These are phyloP conservation scores for Candidula unifasciata DNA, from an alignment of 2,888 invertebrate genomes.

Conservation along the genomic window DNA sequence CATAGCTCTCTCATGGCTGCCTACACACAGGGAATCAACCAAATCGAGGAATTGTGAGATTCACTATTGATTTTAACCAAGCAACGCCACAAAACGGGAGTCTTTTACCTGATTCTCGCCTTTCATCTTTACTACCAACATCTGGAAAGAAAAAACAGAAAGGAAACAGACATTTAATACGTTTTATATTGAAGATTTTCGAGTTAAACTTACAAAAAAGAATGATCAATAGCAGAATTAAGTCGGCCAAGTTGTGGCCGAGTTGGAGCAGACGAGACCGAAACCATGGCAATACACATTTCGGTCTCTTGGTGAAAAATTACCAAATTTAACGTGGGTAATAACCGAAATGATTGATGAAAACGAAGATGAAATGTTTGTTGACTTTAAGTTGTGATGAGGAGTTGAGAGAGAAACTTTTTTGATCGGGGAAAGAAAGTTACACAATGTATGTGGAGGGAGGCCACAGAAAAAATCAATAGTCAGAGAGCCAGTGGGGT, in stretches of 20 bases:
- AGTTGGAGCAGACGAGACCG: neutral
- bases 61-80: neutral
- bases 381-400: neutral
- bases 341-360: neutral
- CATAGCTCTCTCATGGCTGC: slow-evolving; percentile 49
- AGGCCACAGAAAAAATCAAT: slow-evolving; percentile 50
- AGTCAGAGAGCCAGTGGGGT: slow-evolving; percentile 47
- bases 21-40: slow-evolving; percentile 40
- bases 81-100: neutral
- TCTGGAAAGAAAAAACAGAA: slow-evolving; percentile 58
- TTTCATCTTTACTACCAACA: slow-evolving; percentile 72
- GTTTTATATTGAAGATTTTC: neutral
- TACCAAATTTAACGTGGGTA: neutral
- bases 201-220: slow-evolving; percentile 12
- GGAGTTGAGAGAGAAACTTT: slow-evolving; percentile 23
- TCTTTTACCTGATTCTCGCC: slow-evolving; percentile 70
- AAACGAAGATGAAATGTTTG: neutral
- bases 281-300: slow-evolving; percentile 47
- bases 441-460: slow-evolving; percentile 42
- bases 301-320: neutral
- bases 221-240: slow-evolving; percentile 4
- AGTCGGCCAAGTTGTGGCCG: slow-evolving; percentile 42
- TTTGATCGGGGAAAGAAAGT: slow-evolving; percentile 43
- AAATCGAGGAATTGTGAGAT: slow-evolving; percentile 41
- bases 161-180: neutral